These are phyloP conservation scores for Forficula auricularia DNA, from an alignment of 1,140 invertebrate genomes.

Conservation along the genomic window DNA sequence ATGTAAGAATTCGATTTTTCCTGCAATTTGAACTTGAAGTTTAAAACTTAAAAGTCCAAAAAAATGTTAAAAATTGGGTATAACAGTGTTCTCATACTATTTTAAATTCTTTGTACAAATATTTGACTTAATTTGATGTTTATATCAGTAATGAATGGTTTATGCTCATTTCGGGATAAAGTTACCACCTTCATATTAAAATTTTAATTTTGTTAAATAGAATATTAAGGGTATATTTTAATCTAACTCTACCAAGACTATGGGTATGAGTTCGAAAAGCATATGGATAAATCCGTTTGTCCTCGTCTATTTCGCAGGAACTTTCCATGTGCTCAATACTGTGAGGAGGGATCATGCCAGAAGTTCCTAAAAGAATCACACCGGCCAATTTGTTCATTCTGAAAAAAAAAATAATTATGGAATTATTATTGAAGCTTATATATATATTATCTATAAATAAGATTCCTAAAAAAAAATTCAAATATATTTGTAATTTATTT, in stretches of 20 bases:
- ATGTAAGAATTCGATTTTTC: too few relatives aligned
- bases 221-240: background rate
- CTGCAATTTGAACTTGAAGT: too few relatives aligned
- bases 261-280: conserved; percentile 92
- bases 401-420: conserved; percentile 16
- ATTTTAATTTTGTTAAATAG: background rate
- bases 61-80: too few relatives aligned
- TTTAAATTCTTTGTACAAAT: too few relatives aligned
- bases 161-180: background rate
- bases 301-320: conserved; percentile 59
- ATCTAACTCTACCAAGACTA: conserved; percentile 44
- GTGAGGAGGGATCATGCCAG: conserved; percentile 52
- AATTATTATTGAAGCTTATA: background rate
- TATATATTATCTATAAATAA: background rate
- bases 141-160: background rate
- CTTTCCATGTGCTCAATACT: conserved; percentile 71
- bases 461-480: too few relatives aligned
- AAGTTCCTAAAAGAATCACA: conserved; percentile 68
- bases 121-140: background rate
- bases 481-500: too few relatives aligned
- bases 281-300: conserved; percentile 80
- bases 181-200: background rate
- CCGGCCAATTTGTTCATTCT: conserved; percentile 66
- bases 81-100: too few relatives aligned
- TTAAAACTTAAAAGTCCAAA: too few relatives aligned